These are phyloP conservation scores for Limnephilus auricula DNA, from an alignment of 2,888 invertebrate genomes.

Conservation along the genomic window DNA sequence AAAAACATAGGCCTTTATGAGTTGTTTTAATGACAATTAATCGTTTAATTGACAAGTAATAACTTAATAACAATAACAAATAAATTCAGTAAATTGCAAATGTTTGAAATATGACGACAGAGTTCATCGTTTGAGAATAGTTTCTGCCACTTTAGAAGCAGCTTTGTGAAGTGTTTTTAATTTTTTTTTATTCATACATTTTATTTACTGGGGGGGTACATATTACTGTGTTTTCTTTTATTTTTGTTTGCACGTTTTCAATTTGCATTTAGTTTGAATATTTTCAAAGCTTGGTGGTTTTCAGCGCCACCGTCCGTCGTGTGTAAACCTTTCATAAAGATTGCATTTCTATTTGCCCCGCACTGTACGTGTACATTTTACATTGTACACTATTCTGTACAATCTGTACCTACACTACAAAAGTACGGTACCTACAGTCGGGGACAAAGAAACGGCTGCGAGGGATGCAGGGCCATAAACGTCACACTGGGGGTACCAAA, in stretches of 20 bases:
- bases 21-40: no score
- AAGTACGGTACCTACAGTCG: background rate
- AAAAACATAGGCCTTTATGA: no score
- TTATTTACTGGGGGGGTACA: background rate
- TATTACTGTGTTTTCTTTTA: background rate
- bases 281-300: background rate
- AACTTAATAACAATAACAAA: no score
- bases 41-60: no score
- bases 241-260: background rate
- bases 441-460: background rate
- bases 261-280: background rate
- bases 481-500: background rate
- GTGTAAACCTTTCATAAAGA: conserved; percentile 1
- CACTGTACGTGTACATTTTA: background rate
- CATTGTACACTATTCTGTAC: background rate
- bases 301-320: background rate
- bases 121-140: background rate
- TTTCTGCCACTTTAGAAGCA: background rate
- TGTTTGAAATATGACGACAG: background rate
- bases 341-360: conserved; percentile 13
- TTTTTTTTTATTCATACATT: background rate
- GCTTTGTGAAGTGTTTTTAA: no score
- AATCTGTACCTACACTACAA: no score
- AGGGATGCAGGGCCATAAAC: background rate
- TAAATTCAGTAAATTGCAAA: no score